Evolutionary conservation across 2,113 vertebrate species (phyloP).

Genomic region (Thomomys bottae): DNA sequence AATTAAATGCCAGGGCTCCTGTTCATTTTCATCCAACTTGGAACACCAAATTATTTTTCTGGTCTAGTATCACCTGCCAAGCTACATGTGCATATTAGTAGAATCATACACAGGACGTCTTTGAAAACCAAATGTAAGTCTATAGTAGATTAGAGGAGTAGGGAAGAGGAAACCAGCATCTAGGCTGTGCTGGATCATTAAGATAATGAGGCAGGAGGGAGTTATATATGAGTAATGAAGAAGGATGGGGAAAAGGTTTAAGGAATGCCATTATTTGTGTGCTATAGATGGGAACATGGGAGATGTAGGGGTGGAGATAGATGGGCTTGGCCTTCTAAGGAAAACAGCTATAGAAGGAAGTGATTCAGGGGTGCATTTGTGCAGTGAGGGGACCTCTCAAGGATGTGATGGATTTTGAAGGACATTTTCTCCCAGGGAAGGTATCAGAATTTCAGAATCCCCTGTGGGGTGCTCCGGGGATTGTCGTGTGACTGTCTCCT

Average conservation of each 20-base stretch:
- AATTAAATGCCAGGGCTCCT: background rate
- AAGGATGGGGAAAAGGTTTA: background rate
- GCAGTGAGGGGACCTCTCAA: background rate
- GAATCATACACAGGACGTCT: background rate
- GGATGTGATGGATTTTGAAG: background rate
- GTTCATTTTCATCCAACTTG: background rate
- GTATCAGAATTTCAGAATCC: background rate
- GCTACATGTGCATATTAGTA: background rate
- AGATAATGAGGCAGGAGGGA: background rate
- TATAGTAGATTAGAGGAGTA: background rate
- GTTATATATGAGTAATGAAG: background rate
- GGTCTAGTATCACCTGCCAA: background rate
- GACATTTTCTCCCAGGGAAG: background rate
- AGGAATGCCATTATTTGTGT: background rate
- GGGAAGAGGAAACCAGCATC: background rate
- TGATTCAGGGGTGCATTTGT: background rate
- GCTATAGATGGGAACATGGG: background rate
- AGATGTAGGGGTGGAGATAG: background rate
- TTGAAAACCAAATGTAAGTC: background rate
- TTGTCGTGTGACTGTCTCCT: background rate
- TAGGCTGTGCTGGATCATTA: background rate
- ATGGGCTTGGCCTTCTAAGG: background rate
- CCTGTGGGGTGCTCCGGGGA: background rate
- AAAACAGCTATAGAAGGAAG: background rate
- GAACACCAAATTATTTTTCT: conserved; percentile 34